Evolutionary conservation across 1,140 invertebrate genomes (phyloP), one percentile per base, ranked within the genome.

Genomic region (Euschistus heros): DNA sequence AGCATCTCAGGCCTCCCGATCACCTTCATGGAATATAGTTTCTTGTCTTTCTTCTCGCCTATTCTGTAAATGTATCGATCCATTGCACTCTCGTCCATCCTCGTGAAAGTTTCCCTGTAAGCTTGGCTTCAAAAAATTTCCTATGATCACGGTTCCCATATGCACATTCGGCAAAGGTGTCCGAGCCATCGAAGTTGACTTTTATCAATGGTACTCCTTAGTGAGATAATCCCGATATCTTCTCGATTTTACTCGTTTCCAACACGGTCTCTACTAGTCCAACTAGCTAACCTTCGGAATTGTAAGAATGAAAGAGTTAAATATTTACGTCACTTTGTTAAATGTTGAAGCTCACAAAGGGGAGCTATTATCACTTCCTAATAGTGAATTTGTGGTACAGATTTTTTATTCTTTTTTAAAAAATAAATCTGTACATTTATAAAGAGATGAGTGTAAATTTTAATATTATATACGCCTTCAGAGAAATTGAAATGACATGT

Each of bases 241-340:
- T 44, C 42, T 44, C 7, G 7, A 44, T 10, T 44, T 44, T 17
- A 10, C 17, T 44, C 17, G 17, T 71, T 67, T 71, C 63, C 68
- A 15, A 63, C 27, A 10, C 17, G 42, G 17, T 44, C 42, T 44
- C 42, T 44, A n/a, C n/a, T n/a, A n/a, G n/a, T n/a, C n/a, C n/a
- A n/a, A n/a, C n/a, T n/a, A n/a, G n/a, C n/a, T n/a, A n/a, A n/a
- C n/a, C n/a, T n/a, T n/a, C n/a, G n/a, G n/a, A n/a, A n/a, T n/a
- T n/a, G n/a, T n/a, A n/a, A n/a, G n/a, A n/a, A n/a, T n/a, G n/a
- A n/a, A n/a, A n/a, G n/a, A n/a, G n/a, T n/a, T n/a, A n/a, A n/a
- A n/a, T n/a, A n/a, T n/a, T n/a, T n/a, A n/a, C n/a, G n/a, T n/a
- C n/a, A n/a, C n/a, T n/a, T n/a, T n/a, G n/a, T n/a, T n/a, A n/a